These are phyloP conservation scores for Silurus aristotelis DNA, from an alignment of 2,797 vertebrate species.

Conservation along the genomic window DNA sequence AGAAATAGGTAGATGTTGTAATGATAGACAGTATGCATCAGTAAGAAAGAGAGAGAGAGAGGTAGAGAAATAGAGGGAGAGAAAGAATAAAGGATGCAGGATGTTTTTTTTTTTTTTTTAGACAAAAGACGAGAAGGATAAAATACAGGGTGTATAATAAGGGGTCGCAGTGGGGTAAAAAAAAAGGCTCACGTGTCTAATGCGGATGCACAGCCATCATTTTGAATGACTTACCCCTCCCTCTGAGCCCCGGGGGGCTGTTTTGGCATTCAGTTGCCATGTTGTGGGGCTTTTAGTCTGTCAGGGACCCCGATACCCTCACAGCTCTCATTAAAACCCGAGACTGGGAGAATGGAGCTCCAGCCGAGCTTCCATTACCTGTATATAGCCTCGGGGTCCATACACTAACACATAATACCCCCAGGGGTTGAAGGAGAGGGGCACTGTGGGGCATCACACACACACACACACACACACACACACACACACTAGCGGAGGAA, in stretches of 20 bases:
- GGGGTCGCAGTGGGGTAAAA: conserved; percentile 66
- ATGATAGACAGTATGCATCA: conserved; percentile 13
- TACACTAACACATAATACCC: conserved; percentile 54
- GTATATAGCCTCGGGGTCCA: conserved; percentile 66
- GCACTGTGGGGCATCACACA: conserved; percentile 22
- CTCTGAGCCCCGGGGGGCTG: conserved; percentile 74
- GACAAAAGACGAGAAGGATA: conserved; percentile 31
- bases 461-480: no score
- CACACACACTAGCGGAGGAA: not conserved
- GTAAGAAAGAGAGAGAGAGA: conserved; percentile 9
- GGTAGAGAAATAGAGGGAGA: conserved; percentile 38
- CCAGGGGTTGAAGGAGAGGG: conserved; percentile 28
- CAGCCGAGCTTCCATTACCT: conserved; percentile 69
- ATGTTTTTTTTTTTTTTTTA: conserved; percentile 35
- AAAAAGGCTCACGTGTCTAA: conserved; percentile 80
- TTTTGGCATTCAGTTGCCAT: conserved; percentile 83
- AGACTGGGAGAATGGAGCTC: conserved; percentile 53
- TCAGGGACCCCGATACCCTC: conserved; percentile 69
- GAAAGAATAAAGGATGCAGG: conserved; percentile 30
- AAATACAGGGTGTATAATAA: conserved; percentile 41
- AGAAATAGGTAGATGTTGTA: conserved; percentile 32
- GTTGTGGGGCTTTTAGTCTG: conserved; percentile 71
- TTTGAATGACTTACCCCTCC: conserved; percentile 79
- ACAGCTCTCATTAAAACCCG: conserved; percentile 76
- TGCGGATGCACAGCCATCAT: conserved; percentile 82